These are phyloP conservation scores for Linnaemya vulpina DNA, from an alignment of 2,888 invertebrate genomes.

Conservation along the genomic window DNA sequence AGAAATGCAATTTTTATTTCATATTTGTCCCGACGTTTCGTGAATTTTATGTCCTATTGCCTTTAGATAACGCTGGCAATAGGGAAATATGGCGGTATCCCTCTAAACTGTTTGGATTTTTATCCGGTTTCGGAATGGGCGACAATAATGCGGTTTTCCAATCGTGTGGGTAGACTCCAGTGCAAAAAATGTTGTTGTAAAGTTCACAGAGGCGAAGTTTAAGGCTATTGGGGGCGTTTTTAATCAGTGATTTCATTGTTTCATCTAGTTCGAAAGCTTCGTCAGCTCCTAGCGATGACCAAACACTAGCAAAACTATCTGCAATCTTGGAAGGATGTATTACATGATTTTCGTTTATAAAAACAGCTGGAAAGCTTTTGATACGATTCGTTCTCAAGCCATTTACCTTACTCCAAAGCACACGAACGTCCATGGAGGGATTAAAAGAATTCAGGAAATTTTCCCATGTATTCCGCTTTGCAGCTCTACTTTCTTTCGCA, in stretches of 20 bases:
- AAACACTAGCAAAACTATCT: neutral
- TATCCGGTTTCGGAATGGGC: neutral
- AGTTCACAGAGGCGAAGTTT: neutral
- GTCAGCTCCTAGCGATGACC: neutral
- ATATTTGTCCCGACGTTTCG: no score
- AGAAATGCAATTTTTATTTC: no score
- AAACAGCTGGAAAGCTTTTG: neutral
- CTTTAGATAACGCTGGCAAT: neutral
- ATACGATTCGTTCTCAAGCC: no score
- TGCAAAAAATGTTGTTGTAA: neutral
- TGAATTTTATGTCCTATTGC: no score
- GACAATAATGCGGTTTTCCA: no score
- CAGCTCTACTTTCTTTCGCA: neutral
- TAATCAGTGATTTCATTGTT: no score
- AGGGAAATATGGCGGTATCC: constrained; percentile 3
- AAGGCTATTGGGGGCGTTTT: neutral
- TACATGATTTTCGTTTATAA: neutral
- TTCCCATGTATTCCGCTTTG: no score
- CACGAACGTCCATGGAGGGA: neutral
- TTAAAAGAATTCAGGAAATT: neutral
- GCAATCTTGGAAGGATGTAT: neutral
- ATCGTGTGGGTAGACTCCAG: no score
- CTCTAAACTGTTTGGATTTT: neutral
- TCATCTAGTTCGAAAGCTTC: neutral
- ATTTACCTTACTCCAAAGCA: neutral